Conservation (phyloP, 2,888 invertebrate species). For the Blastobasis lacticolella region DNA sequence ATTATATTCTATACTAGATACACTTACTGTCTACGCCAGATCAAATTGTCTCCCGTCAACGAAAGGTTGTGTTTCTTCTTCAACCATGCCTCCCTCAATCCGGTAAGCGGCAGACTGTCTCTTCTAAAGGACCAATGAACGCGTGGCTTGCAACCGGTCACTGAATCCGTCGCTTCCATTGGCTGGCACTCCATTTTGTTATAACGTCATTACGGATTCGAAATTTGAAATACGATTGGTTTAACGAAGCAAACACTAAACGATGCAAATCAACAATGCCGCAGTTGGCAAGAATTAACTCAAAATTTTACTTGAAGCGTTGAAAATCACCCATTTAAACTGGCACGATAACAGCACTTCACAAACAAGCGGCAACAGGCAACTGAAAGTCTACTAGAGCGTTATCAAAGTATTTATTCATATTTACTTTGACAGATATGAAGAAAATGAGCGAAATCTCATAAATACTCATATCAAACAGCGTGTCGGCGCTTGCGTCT, state of each 20-base stretch:
- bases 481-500: background rate
- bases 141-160: slow-evolving; percentile 16
- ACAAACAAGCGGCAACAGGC: background rate
- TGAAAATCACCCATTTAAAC: background rate
- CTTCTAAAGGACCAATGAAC: slow-evolving; percentile 46
- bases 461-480: slow-evolving; percentile 3
- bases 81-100: slow-evolving; percentile 45
- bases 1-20: background rate
- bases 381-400: slow-evolving; percentile 18
- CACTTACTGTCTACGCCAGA: slow-evolving; percentile 51
- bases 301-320: too few relatives aligned
- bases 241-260: too few relatives aligned
- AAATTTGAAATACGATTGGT: background rate
- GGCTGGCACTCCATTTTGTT: background rate
- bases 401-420: slow-evolving; percentile 24
- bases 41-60: slow-evolving; percentile 37
- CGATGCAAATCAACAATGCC: too few relatives aligned
- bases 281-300: too few relatives aligned
- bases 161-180: slow-evolving; percentile 19
- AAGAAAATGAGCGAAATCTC: slow-evolving; percentile 16
- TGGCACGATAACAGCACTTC: background rate
- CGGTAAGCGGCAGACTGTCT: slow-evolving; percentile 54
- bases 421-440: slow-evolving; percentile 36
- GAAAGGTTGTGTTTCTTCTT: slow-evolving; percentile 34
- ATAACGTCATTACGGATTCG: slow-evolving; percentile 1